phyloP scores from a whole-genome alignment of 2,888 invertebrate species.

The Pseudococcus longispinus region DNA sequence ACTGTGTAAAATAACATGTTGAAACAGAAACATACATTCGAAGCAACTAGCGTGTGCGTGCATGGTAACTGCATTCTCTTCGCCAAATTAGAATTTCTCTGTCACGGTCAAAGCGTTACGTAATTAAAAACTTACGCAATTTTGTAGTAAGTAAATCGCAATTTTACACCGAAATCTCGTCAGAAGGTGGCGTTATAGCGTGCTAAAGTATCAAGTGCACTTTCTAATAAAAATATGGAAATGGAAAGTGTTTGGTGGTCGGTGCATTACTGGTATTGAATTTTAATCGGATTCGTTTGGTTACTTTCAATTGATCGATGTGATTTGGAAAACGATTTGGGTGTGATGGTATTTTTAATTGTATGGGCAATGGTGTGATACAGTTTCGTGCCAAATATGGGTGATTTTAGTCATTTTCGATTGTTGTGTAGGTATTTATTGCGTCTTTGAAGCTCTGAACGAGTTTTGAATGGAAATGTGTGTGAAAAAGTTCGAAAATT shows the following conservation, averaged over 20 bases:
- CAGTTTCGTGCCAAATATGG: slow-evolving; percentile 11
- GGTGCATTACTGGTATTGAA: slow-evolving; percentile 33
- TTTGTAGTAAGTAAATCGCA: neutral
- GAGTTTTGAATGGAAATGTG: neutral
- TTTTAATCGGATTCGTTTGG: neutral
- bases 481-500: neutral
- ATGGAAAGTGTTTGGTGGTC: slow-evolving; percentile 5
- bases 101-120: slow-evolving; percentile 37
- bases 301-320: neutral
- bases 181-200: neutral
- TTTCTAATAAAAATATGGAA: slow-evolving; percentile 37
- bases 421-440: neutral
- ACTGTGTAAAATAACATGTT: slow-evolving; percentile 31
- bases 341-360: slow-evolving; percentile 35
- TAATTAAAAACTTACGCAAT: slow-evolving; percentile 32
- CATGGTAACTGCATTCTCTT: slow-evolving; percentile 27
- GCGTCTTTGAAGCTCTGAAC: neutral
- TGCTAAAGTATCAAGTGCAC: neutral
- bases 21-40: slow-evolving; percentile 26
- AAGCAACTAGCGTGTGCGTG: slow-evolving; percentile 5
- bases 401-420: neutral
- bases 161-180: slow-evolving; percentile 28
- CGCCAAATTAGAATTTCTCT: slow-evolving; percentile 40
- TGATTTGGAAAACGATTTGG: neutral
- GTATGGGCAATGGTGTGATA: neutral